Percentiles rank a stretch among this genome's conserved stretches.
These are phyloP conservation scores for Miltochrista miniata DNA, from an alignment of 2,888 invertebrate species.

Conservation along the genomic window DNA sequence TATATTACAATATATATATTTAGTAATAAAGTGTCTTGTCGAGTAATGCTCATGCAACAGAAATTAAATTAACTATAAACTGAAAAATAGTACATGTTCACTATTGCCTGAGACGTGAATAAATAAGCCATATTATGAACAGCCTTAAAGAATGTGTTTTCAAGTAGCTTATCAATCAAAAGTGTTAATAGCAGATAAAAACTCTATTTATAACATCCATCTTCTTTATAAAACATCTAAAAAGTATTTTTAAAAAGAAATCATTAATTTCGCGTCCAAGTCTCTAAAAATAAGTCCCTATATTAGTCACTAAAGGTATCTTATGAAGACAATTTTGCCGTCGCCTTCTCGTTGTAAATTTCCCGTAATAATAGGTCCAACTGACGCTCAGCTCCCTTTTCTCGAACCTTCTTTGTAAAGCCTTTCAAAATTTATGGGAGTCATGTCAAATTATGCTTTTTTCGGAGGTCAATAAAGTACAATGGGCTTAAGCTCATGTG, in stretches of 20 bases:
- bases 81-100: no score
- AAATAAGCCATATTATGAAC: no score
- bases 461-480: conserved; percentile 57
- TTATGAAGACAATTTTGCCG: conserved; percentile 41
- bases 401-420: conserved; percentile 44
- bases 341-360: conserved; percentile 36
- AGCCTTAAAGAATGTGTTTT: no score
- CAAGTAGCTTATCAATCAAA: no score
- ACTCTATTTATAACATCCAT: neutral
- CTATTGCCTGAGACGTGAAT: no score
- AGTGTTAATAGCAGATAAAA: neutral
- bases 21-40: no score
- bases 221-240: neutral
- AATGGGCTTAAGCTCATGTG: conserved; percentile 49
- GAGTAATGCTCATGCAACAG: no score
- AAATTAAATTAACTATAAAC: no score
- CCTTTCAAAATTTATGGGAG: conserved; percentile 60
- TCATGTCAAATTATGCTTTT: conserved; percentile 70
- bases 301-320: conserved; percentile 35
- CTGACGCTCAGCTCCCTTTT: conserved; percentile 43
- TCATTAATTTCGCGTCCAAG: conserved; percentile 4
- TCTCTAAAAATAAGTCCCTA: conserved; percentile 5
- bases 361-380: conserved; percentile 55
- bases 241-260: neutral
- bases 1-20: no score